Base-by-base conservation (phyloP, 2,797 vertebrate genomes). In the Hoplostethus atlanticus region DNA sequence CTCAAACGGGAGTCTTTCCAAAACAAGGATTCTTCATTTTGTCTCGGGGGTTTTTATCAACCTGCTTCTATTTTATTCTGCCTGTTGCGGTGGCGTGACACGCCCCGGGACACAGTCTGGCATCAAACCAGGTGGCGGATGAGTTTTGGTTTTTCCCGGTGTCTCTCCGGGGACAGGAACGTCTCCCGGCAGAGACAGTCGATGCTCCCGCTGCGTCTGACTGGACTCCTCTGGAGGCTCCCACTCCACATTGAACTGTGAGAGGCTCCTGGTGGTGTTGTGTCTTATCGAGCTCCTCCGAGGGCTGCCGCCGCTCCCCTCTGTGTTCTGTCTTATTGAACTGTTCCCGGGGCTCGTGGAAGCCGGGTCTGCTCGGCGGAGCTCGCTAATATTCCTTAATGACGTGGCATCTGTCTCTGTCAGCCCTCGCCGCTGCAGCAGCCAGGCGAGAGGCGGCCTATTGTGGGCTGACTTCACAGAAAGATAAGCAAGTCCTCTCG, bases 361-460 rank as follows among this genome's bases (percentile, higher is more conserved):
- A 79, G 83, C 80, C 21, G 83, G 82, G 92, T 89, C 88, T 90
- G 92, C 91, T 90, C 80, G 77, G 90, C 84, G 71, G 89, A 91
- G 88, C 90, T 91, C 92, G 91, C 94, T 95, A 94, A 95, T 95
- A 95, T 94, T 94, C 92, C 93, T 91, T 94, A 94, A 95, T 93
- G 93, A 95, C 67, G 92, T 79, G 79, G 87, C 93, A 95, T 95
- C 93, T 89, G 93, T 95, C 95, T 95, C 91, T 94, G 95, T 94
- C 94, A 95, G 79, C 79, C 71, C 77, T 63, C 16, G 70, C n/a
- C 42, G 47, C 80, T 1, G 77, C 84, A 51, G 72, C 84, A 84
- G 82, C 88, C 90, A 85, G 90, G 86, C 80, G 51, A 54, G n/a
- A n/a, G n/a, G n/a, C n/a, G 30, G 76, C 84, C 86, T 87, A 84